Conservation (phyloP, 2,888 invertebrate species). For the Cerceris ruficornis region DNA sequence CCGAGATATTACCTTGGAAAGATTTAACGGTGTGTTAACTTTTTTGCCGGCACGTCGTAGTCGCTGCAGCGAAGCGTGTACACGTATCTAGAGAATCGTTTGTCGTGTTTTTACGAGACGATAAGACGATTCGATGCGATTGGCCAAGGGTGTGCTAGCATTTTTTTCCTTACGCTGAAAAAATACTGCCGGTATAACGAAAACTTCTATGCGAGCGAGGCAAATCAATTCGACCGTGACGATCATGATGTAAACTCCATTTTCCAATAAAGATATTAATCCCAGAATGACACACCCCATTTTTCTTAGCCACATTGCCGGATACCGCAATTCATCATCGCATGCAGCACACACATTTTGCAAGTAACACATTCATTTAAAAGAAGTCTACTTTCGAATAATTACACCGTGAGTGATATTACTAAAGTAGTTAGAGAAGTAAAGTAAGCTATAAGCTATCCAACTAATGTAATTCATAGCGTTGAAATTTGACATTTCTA, state of each 20-base stretch:
- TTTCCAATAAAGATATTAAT: neutral
- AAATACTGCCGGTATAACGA: conserved; percentile 4
- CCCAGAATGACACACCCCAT: too few relatives aligned
- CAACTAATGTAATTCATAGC: too few relatives aligned
- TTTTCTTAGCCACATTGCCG: too few relatives aligned
- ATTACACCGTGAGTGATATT: too few relatives aligned
- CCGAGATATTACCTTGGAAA: conserved; percentile 4
- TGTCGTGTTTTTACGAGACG: conserved; percentile 30
- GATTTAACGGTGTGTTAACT: conserved; percentile 12
- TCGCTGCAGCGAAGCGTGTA: conserved; percentile 32
- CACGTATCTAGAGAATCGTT: conserved; percentile 29
- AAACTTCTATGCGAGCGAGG: conserved; percentile 8
- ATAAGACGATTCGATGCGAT: conserved; percentile 33
- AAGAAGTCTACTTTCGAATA: too few relatives aligned
- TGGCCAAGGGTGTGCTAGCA: conserved; percentile 6
- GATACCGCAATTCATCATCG: too few relatives aligned
- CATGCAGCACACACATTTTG: too few relatives aligned
- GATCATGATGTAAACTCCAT: neutral
- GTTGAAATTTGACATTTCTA: too few relatives aligned
- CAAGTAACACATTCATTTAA: too few relatives aligned
- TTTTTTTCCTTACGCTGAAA: conserved; percentile 3
- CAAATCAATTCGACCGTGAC: conserved; percentile 19
- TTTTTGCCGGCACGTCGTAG: conserved; percentile 7
- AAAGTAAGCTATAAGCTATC: too few relatives aligned
- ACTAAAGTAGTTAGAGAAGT: too few relatives aligned